A percentile compares a stretch with the other conserved stretches of the same genome.
Evolutionary conservation across 2,888 invertebrate genomes (phyloP).

Genomic region (Pseudoips prasinana): DNA sequence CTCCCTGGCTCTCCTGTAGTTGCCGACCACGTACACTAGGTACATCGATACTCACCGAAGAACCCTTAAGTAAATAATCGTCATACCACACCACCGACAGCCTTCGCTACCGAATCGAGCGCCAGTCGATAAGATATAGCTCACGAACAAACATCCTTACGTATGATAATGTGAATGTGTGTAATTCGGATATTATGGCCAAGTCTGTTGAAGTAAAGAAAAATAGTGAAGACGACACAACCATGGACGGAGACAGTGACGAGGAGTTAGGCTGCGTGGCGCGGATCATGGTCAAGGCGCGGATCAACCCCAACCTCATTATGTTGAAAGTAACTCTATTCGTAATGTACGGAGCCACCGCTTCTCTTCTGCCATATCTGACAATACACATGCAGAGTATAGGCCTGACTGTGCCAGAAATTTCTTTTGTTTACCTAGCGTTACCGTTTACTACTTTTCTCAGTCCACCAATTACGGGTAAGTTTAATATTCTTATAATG

Average conservation of each 20-base stretch:
- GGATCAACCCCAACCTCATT: slow-evolving; percentile 89
- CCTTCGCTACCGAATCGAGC: slow-evolving; percentile 52
- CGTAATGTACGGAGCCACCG: slow-evolving; percentile 92
- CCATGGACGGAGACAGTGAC: slow-evolving; percentile 72
- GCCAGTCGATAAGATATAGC: slow-evolving; percentile 76
- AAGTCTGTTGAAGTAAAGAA: slow-evolving; percentile 67
- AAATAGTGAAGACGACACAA: slow-evolving; percentile 68
- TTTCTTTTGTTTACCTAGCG: slow-evolving; percentile 92
- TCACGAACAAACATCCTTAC: slow-evolving; percentile 54
- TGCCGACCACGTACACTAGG: slow-evolving; percentile 39
- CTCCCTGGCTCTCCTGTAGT: slow-evolving; percentile 58
- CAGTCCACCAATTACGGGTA: slow-evolving; percentile 91
- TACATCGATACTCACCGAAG: slow-evolving; percentile 27
- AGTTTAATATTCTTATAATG: slow-evolving; percentile 39
- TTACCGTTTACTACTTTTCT: slow-evolving; percentile 93
- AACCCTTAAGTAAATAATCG: slow-evolving; percentile 65
- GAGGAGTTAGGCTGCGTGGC: slow-evolving; percentile 63
- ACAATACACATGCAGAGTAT: slow-evolving; percentile 96
- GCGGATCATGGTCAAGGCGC: slow-evolving; percentile 70
- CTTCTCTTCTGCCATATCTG: slow-evolving; percentile 91
- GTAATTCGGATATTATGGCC: slow-evolving; percentile 46
- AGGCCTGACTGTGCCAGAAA: slow-evolving; percentile 92
- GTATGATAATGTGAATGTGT: slow-evolving; percentile 58
- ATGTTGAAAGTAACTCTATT: slow-evolving; percentile 92
- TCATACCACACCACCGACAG: slow-evolving; percentile 42